Conservation (phyloP, 2,113 vertebrate genomes). For the Strix uralensis region DNA sequence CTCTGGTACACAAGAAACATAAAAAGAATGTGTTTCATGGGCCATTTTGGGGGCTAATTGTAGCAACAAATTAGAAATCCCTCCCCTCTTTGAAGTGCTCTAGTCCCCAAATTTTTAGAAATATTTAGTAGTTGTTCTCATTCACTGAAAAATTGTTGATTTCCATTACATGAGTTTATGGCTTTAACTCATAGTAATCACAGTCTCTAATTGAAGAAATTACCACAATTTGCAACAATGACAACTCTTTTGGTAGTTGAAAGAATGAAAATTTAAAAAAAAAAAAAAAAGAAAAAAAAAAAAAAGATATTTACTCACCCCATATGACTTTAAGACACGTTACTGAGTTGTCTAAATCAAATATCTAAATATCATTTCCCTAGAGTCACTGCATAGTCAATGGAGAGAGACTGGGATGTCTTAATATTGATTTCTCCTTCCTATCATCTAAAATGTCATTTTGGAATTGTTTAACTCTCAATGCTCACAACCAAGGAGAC, state of each 20-base stretch:
- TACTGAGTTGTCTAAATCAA: neutral
- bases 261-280: neutral
- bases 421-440: neutral
- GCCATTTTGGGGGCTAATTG: neutral
- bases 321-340: neutral
- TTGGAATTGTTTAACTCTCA: neutral
- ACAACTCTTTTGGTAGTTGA: neutral
- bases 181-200: neutral
- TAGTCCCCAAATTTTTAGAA: neutral
- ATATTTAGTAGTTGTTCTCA: neutral
- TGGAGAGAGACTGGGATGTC: neutral
- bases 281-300: too few species aligned
- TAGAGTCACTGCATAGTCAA: neutral
- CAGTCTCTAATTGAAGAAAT: neutral
- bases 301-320: neutral
- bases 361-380: neutral
- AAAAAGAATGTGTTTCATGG: neutral
- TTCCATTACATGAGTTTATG: neutral
- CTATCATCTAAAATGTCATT: neutral
- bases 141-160: neutral
- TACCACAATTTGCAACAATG: neutral
- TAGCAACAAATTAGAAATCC: neutral
- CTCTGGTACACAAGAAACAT: neutral
- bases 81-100: neutral
- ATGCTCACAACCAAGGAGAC: accelerated